A percentile compares a stretch with the other conserved stretches of the same genome.
These are phyloP conservation scores for Spodoptera exigua DNA, from an alignment of 2,888 invertebrate genomes.

Conservation along the genomic window DNA sequence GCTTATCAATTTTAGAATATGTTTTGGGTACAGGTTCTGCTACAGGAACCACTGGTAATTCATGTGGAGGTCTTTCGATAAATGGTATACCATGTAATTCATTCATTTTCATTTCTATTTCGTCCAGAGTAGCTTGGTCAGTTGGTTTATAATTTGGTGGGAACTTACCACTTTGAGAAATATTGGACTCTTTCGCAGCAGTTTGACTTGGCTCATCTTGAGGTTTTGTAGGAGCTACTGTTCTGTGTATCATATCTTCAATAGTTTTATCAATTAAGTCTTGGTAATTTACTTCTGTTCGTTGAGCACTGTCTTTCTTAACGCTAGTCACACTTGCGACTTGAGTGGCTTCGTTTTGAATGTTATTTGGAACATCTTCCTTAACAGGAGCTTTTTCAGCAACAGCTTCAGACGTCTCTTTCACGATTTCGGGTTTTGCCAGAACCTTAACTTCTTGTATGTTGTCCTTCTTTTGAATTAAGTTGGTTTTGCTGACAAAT, in stretches of 20 bases:
- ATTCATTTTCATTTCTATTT: constrained; percentile 86
- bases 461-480: constrained; percentile 51
- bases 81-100: constrained; percentile 84
- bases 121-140: constrained; percentile 70
- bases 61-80: constrained; percentile 77
- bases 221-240: constrained; percentile 64
- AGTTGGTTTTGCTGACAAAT: constrained; percentile 72
- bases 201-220: constrained; percentile 64
- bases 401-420: constrained; percentile 48
- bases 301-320: constrained; percentile 64
- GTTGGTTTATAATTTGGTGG: constrained; percentile 54
- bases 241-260: constrained; percentile 80
- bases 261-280: constrained; percentile 84
- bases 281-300: constrained; percentile 78
- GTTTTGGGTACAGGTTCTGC: constrained; percentile 61
- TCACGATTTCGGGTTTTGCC: constrained; percentile 46
- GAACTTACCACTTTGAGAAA: constrained; percentile 53
- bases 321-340: constrained; percentile 5
- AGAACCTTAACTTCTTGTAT: constrained; percentile 55
- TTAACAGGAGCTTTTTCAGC: constrained; percentile 44
- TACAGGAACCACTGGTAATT: constrained; percentile 69
- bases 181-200: constrained; percentile 48
- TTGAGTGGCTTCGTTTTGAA: constrained; percentile 25
- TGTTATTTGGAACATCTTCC: constrained; percentile 41
- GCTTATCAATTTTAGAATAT: constrained; percentile 62